These are phyloP conservation scores for Mastigias papua DNA, from an alignment of 30 jellyfish, hydroid and myxozoan genomes.

Conservation along the genomic window DNA sequence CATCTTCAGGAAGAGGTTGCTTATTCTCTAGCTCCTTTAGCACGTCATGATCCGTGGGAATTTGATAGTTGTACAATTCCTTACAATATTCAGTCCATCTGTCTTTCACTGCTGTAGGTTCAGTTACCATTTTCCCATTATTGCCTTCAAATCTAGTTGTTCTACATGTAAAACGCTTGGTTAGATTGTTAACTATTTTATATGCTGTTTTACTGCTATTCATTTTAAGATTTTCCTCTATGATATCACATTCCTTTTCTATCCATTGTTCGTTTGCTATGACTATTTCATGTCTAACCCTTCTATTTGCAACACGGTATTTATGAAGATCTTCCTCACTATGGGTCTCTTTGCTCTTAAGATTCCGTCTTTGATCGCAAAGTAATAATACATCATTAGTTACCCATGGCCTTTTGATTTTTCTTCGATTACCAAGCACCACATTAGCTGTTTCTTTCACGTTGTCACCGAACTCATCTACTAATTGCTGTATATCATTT, in stretches of 20 bases:
- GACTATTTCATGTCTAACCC: background rate
- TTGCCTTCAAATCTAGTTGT: too few species aligned
- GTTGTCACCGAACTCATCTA: conserved; percentile 6
- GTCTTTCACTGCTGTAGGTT: too few species aligned
- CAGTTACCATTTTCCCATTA: too few species aligned
- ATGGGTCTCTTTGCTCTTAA: conserved; percentile 5
- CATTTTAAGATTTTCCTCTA: background rate
- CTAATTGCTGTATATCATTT: too few species aligned
- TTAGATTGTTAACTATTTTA: background rate
- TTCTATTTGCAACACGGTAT: conserved; percentile 9
- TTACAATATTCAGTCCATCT: too few species aligned
- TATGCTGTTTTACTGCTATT: conserved; percentile 12
- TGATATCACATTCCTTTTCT: background rate
- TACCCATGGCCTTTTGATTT: conserved; percentile 25
- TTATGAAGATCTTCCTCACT: background rate
- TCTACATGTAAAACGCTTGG: background rate
- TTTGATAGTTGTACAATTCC: too few species aligned
- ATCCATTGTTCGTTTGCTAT: conserved; percentile 2
- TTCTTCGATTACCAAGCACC: conserved; percentile 13
- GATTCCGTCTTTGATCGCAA: conserved; percentile 13
- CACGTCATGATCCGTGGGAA: too few species aligned
- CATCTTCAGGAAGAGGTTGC: too few species aligned
- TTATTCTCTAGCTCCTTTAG: too few species aligned
- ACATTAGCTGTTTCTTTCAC: conserved; percentile 5
- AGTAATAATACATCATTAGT: conserved; percentile 8